Base-by-base conservation (phyloP, 2,113 vertebrate species). In the Cathartes aura region DNA sequence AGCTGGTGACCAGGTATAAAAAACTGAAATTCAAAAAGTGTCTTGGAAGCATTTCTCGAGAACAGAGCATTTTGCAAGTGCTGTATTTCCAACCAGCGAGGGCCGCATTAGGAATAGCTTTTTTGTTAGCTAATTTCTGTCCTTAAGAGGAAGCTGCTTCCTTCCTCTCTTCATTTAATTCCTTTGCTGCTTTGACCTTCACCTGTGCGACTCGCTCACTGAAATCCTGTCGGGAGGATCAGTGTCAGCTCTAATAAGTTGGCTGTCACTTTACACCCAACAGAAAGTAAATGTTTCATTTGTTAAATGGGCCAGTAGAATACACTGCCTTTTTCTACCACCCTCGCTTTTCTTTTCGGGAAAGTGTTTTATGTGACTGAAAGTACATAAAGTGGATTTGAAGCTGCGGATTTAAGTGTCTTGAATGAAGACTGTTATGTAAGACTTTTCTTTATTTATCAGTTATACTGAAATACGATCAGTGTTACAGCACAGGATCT, bases 201-300 rank as follows among this genome's bases (percentile, higher is more conserved):
- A 97, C 97, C 96, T 95, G 90, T 59, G 42, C 19, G 40, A 80
- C 82, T 95, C 2, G 14, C 86, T 97, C 50, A 34, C 80, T 82
- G 91, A 90, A 96, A 97, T 97, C 90, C 97, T 94, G 97, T 89
- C 16, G 87, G 90, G 97, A 98, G 97, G 97, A 97, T 97, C 95
- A 87, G 95, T 98, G 96, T 97, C 97, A 87, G 66, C 24, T 92
- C 88, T 96, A 95, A 98, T 97, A 93, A 97, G 93, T 84, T 22
- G 22, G 82, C 95, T 96, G 96, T 98, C 97, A 97, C 94, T 95
- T 97, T 97, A 98, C 91, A 96, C 94, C 96, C 93, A 96, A 75
- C 64, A 82, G 89, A 95, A 95, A 94, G 87, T 82, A 93, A 94
- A 89, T 12, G 87, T 93, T 98, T 96, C 91, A 96, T 97, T 94